Evolutionary conservation across 2,888 invertebrate species (phyloP).

Genomic region (Lingula anatina): DNA sequence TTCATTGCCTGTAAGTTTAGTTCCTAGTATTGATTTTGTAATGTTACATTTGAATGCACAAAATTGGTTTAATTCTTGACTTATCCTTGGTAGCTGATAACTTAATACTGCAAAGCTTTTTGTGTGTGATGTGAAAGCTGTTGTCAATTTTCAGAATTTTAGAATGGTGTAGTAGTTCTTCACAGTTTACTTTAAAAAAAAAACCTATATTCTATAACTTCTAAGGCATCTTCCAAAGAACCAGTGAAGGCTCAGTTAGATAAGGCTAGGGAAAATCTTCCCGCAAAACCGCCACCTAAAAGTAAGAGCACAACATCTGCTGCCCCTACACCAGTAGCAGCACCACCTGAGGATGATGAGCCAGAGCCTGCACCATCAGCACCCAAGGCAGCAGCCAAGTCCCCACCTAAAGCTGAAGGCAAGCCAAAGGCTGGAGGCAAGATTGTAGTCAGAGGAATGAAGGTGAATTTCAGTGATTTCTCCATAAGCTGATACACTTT

Average conservation of each 20-base stretch:
- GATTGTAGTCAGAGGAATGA: neutral
- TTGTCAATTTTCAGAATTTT: no score
- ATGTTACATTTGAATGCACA: no score
- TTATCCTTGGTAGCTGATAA: no score
- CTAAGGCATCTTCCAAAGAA: conserved; percentile 54
- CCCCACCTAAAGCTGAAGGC: conserved; percentile 3
- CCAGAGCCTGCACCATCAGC: conserved; percentile 14
- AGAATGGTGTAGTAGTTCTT: no score
- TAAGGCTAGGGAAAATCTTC: conserved; percentile 77
- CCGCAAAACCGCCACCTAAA: conserved; percentile 60
- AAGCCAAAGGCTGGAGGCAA: neutral
- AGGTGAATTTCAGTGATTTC: neutral
- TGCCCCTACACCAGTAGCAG: conserved; percentile 18
- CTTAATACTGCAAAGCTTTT: no score
- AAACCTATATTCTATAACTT: no score
- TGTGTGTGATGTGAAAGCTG: no score
- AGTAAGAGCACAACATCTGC: conserved; percentile 22
- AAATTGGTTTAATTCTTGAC: no score
- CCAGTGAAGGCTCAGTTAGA: conserved; percentile 73
- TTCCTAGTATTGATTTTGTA: neutral
- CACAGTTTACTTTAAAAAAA: no score
- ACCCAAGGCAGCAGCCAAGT: conserved; percentile 14
- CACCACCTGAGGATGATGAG: conserved; percentile 11
- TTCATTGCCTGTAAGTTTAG: conserved; percentile 73
- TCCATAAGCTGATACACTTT: no score